Conservation (phyloP, 2,113 vertebrate genomes). For the Labeo catla region DNA sequence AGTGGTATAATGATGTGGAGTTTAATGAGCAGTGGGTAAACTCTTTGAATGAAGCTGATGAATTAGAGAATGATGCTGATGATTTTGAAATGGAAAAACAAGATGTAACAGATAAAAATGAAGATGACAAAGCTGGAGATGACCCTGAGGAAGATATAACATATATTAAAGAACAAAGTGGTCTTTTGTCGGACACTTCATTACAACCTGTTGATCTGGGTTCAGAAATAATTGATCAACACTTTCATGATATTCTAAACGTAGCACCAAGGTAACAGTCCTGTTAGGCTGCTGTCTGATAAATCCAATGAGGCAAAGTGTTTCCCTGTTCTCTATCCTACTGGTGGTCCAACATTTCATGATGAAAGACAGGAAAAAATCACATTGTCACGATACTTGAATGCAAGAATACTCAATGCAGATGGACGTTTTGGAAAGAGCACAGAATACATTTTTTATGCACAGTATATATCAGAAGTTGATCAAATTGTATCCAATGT, state of each 20-base stretch:
- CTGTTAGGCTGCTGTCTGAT: constrained; percentile 30
- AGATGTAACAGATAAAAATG: neutral
- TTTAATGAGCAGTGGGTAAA: constrained; percentile 43
- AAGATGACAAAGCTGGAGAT: neutral
- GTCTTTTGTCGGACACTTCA: constrained; percentile 36
- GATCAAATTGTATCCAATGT: constrained; percentile 36
- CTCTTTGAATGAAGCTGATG: constrained; percentile 5
- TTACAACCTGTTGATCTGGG: constrained; percentile 27
- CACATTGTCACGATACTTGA: constrained; percentile 33
- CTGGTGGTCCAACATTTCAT: constrained; percentile 21
- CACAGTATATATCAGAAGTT: constrained; percentile 49
- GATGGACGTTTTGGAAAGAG: constrained; percentile 48
- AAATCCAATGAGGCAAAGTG: constrained; percentile 50
- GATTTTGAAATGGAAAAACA: neutral
- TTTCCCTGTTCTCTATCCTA: constrained; percentile 44
- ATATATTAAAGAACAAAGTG: constrained; percentile 23
- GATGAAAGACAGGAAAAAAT: constrained; percentile 6
- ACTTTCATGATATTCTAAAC: constrained; percentile 33
- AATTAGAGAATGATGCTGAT: neutral
- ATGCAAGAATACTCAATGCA: constrained; percentile 41
- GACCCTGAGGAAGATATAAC: constrained; percentile 31
- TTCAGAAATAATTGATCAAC: constrained; percentile 43
- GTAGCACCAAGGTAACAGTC: constrained; percentile 35
- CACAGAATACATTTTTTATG: constrained; percentile 44
- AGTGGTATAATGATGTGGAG: constrained; percentile 32